Evolutionary conservation across 2,888 invertebrate species (phyloP).

Genomic region (Parnassius smintheus): DNA sequence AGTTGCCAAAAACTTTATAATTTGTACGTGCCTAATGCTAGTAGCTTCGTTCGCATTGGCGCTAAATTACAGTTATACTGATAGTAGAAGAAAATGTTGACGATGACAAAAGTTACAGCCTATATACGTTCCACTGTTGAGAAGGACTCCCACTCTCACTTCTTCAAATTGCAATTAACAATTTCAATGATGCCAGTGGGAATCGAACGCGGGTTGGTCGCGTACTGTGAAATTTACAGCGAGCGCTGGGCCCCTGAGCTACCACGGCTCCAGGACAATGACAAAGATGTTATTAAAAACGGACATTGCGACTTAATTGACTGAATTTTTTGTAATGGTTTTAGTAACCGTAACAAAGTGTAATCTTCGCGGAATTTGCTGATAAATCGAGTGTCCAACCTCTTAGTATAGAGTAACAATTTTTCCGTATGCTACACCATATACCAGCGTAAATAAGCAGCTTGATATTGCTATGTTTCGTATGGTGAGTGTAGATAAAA

Average conservation of each 20-base stretch:
- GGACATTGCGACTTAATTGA: constrained; percentile 6
- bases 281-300: not conserved
- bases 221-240: too few relatives aligned
- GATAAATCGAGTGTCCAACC: constrained; percentile 21
- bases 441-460: too few relatives aligned
- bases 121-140: too few relatives aligned
- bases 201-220: too few relatives aligned
- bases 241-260: too few relatives aligned
- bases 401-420: not conserved
- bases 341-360: constrained; percentile 20
- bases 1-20: not conserved
- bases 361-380: constrained; percentile 16
- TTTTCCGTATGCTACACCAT: not conserved
- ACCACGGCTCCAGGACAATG: constrained; percentile 3
- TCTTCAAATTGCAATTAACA: too few relatives aligned
- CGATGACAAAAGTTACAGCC: not conserved
- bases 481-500: too few relatives aligned
- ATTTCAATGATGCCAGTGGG: too few relatives aligned
- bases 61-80: not conserved
- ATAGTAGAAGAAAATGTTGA: not conserved
- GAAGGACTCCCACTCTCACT: too few relatives aligned
- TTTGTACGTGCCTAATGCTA: not conserved
- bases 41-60: not conserved
- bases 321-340: constrained; percentile 11
- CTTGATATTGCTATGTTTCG: too few relatives aligned